Evolutionary conservation across 2,113 vertebrate genomes (phyloP), one percentile per base, ranked within the genome.

Genomic region (Lagopus muta): DNA sequence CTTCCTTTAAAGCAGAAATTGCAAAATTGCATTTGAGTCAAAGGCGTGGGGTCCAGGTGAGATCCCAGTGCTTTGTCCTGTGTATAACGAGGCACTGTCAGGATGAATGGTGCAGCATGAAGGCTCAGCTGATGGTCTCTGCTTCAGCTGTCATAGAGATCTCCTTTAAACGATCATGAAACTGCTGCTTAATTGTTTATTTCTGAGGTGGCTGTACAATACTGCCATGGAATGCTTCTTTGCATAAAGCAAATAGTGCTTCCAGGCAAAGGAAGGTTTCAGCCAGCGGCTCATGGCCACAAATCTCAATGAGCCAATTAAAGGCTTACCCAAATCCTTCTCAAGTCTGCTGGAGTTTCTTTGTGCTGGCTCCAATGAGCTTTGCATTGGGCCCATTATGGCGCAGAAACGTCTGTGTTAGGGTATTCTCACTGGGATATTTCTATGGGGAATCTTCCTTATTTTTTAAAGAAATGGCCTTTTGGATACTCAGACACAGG

Each of bases 281-380:
- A 72, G 40, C 40, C 76, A 76, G 40, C 72, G 93, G 61, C 80
- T 93, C 0, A 0, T 86, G 61, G 86, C 24, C 45, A 70, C 82
- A 95, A 91, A 90, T 69, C 86, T 79, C 76, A 94, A 91, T 91
- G 86, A 97, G 66, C 45, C 65, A 94, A 95, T 95, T 94, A 94
- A 94, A 83, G 48, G 76, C 89, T 96, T 95, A 94, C 45, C 36
- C 52, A 88, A 95, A 96, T 94, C 90, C 82, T 21, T 78, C 57
- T 91, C 27, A 34, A 69, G 69, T 90, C 94, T 77, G 55, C n/a
- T 54, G 82, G 88, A 94, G 57, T 81, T 83, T 86, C 91, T 75
- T 91, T 88, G 71, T 82, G 58, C 1, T 2, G 72, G 40, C 40
- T 61, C 86, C 79, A 72, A 7, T 1, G 4, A 75, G 52, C 61